These are phyloP conservation scores for Acinonyx jubatus DNA, from an alignment of 2,113 vertebrate species.

Conservation along the genomic window DNA sequence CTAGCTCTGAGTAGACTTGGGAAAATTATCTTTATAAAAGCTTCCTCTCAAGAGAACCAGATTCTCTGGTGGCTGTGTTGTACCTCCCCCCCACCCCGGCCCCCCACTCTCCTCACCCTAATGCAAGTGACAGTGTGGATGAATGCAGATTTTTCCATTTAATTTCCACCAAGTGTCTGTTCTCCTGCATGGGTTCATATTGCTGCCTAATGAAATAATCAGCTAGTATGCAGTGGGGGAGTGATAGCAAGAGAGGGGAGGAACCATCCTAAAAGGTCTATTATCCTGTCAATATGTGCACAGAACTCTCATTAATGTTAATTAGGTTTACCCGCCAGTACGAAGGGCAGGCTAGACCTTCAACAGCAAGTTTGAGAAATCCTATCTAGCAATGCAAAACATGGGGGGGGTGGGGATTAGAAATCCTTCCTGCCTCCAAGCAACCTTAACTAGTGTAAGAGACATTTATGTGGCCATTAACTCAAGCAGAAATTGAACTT, in stretches of 20 bases:
- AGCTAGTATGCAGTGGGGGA: slow-evolving; percentile 47
- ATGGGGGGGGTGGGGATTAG: background rate
- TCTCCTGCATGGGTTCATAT: slow-evolving; percentile 32
- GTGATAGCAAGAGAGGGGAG: slow-evolving; percentile 30
- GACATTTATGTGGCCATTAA: slow-evolving; percentile 78
- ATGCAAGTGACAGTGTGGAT: background rate
- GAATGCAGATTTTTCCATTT: slow-evolving; percentile 38
- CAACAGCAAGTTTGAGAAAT: slow-evolving; percentile 64
- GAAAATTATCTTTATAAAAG: slow-evolving; percentile 23
- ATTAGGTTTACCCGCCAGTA: slow-evolving; percentile 71
- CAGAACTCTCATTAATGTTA: slow-evolving; percentile 78
- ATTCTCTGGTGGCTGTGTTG: background rate
- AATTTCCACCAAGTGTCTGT: slow-evolving; percentile 54
- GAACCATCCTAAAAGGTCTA: slow-evolving; percentile 72
- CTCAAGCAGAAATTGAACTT: slow-evolving; percentile 76
- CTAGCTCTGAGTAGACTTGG: background rate
- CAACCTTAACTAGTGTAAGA: slow-evolving; percentile 72
- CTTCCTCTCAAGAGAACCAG: background rate
- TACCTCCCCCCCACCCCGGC: too few relatives aligned
- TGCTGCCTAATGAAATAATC: slow-evolving; percentile 71
- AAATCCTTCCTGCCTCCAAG: slow-evolving; percentile 75
- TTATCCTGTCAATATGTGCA: slow-evolving; percentile 67
- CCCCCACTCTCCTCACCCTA: background rate
- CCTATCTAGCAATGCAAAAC: slow-evolving; percentile 58
- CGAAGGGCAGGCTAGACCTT: slow-evolving; percentile 67